phyloP scores from a whole-genome alignment of 2,888 invertebrate genomes.

The Sepioteuthis lessoniana region DNA sequence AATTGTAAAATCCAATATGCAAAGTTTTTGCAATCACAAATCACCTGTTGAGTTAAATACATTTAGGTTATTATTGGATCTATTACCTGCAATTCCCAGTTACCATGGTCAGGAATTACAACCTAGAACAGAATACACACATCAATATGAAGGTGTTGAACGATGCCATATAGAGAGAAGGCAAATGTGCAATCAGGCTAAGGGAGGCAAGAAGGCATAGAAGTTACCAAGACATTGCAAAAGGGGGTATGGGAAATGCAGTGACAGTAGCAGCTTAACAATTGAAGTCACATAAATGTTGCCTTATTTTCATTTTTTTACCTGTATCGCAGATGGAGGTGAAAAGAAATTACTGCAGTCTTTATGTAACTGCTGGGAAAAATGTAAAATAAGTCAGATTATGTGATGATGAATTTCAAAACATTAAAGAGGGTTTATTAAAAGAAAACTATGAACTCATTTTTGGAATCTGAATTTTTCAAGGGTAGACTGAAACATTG shows the following conservation, averaged over 20 bases:
- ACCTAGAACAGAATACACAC: slow-evolving; percentile 45
- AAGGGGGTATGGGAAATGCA: background rate
- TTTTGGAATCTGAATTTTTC: background rate
- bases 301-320: background rate
- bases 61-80: background rate
- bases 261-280: background rate
- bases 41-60: background rate
- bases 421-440: background rate
- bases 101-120: slow-evolving; percentile 46
- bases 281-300: background rate
- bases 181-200: background rate
- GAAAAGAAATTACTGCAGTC: slow-evolving; percentile 8
- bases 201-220: background rate
- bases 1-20: background rate
- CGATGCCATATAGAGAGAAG: background rate
- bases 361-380: slow-evolving; percentile 6
- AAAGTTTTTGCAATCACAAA: slow-evolving; percentile 15
- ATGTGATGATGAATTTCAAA: background rate
- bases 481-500: background rate
- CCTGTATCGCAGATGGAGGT: slow-evolving; percentile 21
- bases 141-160: slow-evolving; percentile 7
- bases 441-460: background rate
- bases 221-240: background rate
- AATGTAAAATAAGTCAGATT: background rate
- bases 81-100: slow-evolving; percentile 47